phyloP scores from a whole-genome alignment of 2,888 invertebrate genomes.

The Athripsodes cinereus region DNA sequence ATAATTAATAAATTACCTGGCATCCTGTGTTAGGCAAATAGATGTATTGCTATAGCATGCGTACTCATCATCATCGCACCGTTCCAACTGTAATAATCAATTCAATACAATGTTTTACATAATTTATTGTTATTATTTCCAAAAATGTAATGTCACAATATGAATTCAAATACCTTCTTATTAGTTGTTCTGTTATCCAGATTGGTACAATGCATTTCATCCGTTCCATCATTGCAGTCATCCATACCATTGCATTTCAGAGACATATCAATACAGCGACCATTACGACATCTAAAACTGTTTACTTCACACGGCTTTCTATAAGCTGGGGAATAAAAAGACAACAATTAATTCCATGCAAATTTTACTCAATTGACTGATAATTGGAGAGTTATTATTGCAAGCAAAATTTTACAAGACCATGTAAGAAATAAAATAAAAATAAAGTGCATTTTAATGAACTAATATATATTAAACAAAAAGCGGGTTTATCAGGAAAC shows the following conservation, averaged over 20 bases:
- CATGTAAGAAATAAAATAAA: too few species aligned
- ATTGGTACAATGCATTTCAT: slow-evolving; percentile 52
- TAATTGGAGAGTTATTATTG: too few species aligned
- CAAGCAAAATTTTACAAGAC: too few species aligned
- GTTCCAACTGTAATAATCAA: slow-evolving; percentile 28
- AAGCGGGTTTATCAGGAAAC: too few species aligned
- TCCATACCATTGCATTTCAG: slow-evolving; percentile 66
- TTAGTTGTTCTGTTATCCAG: not conserved
- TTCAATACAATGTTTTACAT: too few species aligned
- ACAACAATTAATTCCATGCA: too few species aligned
- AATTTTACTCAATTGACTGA: too few species aligned
- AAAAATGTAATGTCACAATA: too few species aligned
- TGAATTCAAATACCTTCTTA: not conserved
- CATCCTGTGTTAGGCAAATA: slow-evolving; percentile 47
- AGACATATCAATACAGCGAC: slow-evolving; percentile 60
- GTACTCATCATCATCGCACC: slow-evolving; percentile 43
- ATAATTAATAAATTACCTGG: slow-evolving; percentile 49
- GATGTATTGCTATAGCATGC: slow-evolving; percentile 44
- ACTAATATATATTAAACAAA: too few species aligned
- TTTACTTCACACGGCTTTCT: slow-evolving; percentile 38
- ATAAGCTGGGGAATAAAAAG: slow-evolving; percentile 29
- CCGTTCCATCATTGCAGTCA: slow-evolving; percentile 71
- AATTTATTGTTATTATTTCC: too few species aligned
- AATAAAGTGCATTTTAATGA: too few species aligned
- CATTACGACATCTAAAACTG: slow-evolving; percentile 59